Evolutionary conservation across 1,140 invertebrate genomes (phyloP).

Genomic region (Polypedilum vanderplanki): DNA sequence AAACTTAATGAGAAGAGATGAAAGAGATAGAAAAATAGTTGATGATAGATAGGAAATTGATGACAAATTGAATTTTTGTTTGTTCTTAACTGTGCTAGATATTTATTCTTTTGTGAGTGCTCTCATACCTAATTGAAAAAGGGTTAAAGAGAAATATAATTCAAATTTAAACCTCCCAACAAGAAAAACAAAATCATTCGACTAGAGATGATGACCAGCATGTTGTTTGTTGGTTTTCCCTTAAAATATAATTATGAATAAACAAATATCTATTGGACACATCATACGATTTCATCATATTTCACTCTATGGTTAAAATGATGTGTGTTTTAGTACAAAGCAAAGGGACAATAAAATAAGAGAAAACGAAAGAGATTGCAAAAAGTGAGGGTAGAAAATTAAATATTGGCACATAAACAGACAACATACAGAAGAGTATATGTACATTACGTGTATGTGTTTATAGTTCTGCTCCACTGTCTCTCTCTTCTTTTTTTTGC

Average conservation of each 20-base stretch:
- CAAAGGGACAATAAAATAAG: background rate
- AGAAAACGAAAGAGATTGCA: too few species aligned
- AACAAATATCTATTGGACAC: background rate
- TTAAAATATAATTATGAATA: conserved; percentile 3
- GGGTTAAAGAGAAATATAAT: too few species aligned
- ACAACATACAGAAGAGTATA: background rate
- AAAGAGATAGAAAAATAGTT: too few species aligned
- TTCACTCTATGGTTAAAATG: background rate
- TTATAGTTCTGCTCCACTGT: background rate
- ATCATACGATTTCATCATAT: background rate
- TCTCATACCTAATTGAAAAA: too few species aligned
- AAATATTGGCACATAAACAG: background rate
- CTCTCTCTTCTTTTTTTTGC: background rate
- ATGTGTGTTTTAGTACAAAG: background rate
- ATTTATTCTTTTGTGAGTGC: too few species aligned
- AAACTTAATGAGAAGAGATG: too few species aligned
- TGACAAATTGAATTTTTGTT: too few species aligned
- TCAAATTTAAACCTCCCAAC: too few species aligned
- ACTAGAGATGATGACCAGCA: too few species aligned
- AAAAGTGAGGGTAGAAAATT: background rate
- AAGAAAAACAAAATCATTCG: too few species aligned
- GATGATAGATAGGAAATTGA: too few species aligned
- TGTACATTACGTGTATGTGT: background rate
- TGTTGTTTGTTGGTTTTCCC: background rate
- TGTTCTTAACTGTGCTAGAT: too few species aligned